phyloP scores from a whole-genome alignment of 2,113 vertebrate genomes.

The Paramisgurnus dabryanus region DNA sequence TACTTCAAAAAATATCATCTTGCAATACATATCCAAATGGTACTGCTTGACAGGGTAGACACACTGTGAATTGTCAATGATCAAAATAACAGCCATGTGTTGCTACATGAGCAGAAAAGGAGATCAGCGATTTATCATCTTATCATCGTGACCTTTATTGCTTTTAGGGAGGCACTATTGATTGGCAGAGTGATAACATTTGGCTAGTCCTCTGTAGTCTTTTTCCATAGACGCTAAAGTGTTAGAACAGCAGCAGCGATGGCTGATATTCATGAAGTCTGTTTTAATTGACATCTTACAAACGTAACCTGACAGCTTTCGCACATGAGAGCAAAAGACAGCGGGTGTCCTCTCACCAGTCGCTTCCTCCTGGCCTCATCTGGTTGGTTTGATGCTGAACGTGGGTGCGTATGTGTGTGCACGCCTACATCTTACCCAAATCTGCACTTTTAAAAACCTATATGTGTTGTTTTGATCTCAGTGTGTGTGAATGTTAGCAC shows the following conservation, averaged over 20 bases:
- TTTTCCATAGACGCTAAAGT: conserved; percentile 11
- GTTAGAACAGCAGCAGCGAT: conserved; percentile 9
- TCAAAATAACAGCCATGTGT: not conserved
- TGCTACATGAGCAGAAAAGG: not conserved
- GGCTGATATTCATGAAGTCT: conserved; percentile 37
- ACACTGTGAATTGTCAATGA: not conserved
- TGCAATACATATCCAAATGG: not conserved
- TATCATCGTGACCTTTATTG: conserved; percentile 15
- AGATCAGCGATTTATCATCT: conserved; percentile 18
- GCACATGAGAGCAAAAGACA: conserved; percentile 25
- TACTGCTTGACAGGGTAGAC: no score
- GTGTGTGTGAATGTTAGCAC: conserved; percentile 18
- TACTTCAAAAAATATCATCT: no score
- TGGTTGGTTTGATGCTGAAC: conserved; percentile 23
- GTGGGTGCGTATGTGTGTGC: conserved; percentile 12
- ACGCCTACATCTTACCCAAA: not conserved
- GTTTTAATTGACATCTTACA: conserved; percentile 50
- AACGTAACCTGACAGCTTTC: conserved; percentile 39
- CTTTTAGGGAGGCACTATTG: conserved; percentile 27
- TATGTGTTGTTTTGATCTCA: conserved; percentile 19
- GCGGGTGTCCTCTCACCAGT: conserved; percentile 35
- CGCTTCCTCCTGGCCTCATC: conserved; percentile 19
- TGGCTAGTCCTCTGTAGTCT: conserved; percentile 29
- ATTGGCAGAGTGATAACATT: conserved; percentile 29
- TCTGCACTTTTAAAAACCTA: conserved; percentile 10